Base-by-base conservation (phyloP, 2,888 invertebrate species). In the Orchesella flavescens region DNA sequence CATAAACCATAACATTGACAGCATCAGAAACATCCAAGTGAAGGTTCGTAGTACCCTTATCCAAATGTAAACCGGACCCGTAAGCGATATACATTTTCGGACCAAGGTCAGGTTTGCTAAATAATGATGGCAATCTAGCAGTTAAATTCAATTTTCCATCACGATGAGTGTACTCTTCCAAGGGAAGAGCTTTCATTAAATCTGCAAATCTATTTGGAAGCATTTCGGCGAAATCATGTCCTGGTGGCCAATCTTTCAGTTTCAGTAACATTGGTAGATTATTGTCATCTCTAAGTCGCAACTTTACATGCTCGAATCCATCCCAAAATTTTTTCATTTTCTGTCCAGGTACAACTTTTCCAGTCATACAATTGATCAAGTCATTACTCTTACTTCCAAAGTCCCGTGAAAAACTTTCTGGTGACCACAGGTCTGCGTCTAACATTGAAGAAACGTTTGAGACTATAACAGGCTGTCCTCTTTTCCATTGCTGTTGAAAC, bases 21-120 rank as follows among this genome's bases (percentile, higher is more conserved):
- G 98, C 98, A 91, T 99, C 98, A 43, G 97, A 97, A 49, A 99
- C 96, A 90, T 99, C 99, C 86, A 99, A 91, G 91, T 99, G 99
- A 68, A 99, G 93, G 91, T 98, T 98, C 61, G 98, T 99, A 0
- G 98, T 98, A 53, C 97, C 98, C 89, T 96, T 96, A 77, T 93
- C 93, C 0, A 94, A 93, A 90, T 94, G 93, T 57, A 93, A 89
- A 0, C 96, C 95, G 24, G 96, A 95, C 55, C 98, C 98, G 90
- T 99, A 99, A 4, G 99, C 98, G 88, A 96, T 98, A 91, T 99
- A 99, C 97, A 99, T 97, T 91, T 98, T 98, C 0, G 98, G 99
- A 0, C 98, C 98, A 43, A 99, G 91, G 90, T 99, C 99, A 0
- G 98, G 98, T 34, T 95, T 93, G 12, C 97, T 97, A 91, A 97